These are phyloP conservation scores for Rhynchonema sp. DNA, from an alignment of 2,888 invertebrate species.

Conservation along the genomic window DNA sequence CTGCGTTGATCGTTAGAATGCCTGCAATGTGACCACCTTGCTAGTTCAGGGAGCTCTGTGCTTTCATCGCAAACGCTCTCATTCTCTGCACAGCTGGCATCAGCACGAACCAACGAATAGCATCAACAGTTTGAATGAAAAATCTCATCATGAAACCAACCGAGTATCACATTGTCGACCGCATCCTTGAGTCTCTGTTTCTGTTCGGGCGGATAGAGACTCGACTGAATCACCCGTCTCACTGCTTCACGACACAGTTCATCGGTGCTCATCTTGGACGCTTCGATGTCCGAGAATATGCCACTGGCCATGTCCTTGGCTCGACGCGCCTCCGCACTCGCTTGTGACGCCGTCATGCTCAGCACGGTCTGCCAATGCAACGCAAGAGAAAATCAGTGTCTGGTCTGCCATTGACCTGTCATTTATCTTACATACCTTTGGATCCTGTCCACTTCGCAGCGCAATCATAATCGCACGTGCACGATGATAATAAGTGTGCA, in stretches of 20 bases:
- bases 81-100: too few relatives aligned
- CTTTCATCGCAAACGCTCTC: too few relatives aligned
- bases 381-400: too few relatives aligned
- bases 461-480: background rate
- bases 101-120: too few relatives aligned
- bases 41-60: too few relatives aligned
- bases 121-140: too few relatives aligned
- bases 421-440: too few relatives aligned
- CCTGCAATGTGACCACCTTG: too few relatives aligned
- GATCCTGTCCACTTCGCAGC: background rate
- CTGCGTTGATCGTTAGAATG: constrained; percentile 6
- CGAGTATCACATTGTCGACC: background rate
- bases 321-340: background rate
- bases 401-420: too few relatives aligned
- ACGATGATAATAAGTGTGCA: constrained; percentile 4
- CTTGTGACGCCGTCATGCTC: background rate
- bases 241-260: background rate
- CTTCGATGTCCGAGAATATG: background rate
- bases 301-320: background rate
- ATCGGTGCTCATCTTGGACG: background rate
- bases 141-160: too few relatives aligned
- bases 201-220: constrained; percentile 4
- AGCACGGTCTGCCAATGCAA: background rate
- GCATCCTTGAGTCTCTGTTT: background rate
- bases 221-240: background rate